phyloP scores from a whole-genome alignment of 2,113 vertebrate species.

The Rhodinocichla rosea region DNA sequence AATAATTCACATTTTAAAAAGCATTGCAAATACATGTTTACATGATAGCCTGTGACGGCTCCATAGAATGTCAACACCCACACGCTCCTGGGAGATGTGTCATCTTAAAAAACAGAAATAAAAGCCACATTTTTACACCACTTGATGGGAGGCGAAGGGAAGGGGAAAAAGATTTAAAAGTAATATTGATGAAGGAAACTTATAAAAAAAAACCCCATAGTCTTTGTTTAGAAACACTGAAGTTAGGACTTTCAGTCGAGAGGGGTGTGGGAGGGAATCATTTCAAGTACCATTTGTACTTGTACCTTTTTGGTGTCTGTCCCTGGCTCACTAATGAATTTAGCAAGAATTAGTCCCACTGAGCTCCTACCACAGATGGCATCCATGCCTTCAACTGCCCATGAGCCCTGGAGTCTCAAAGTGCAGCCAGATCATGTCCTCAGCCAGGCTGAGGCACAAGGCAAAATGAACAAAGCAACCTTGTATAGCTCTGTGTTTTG shows the following conservation, averaged over 20 bases:
- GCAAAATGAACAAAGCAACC: not conserved
- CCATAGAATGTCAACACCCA: constrained; percentile 64
- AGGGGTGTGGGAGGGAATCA: not conserved
- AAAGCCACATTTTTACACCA: constrained; percentile 34
- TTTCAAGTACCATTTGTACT: not conserved
- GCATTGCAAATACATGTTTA: constrained; percentile 66
- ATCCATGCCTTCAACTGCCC: not conserved
- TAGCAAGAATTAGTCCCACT: not conserved
- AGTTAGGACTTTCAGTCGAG: not conserved
- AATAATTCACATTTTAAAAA: constrained; percentile 69
- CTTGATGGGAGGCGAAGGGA: constrained; percentile 36
- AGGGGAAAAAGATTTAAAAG: constrained; percentile 18
- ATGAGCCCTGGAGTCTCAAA: not conserved
- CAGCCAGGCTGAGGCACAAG: not conserved
- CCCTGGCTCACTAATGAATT: not conserved
- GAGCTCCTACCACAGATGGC: not conserved
- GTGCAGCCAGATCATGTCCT: not conserved
- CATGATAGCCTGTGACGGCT: constrained; percentile 65
- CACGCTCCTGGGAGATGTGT: constrained; percentile 55
- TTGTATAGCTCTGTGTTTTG: rapidly evolving
- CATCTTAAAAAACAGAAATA: constrained; percentile 51
- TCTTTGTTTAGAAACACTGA: constrained; percentile 24
- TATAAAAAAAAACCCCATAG: not conserved
- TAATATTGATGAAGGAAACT: not conserved
- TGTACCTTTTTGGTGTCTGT: not conserved